These are phyloP conservation scores for Xestia rhomboidea DNA, from an alignment of 2,888 invertebrate genomes.

Conservation along the genomic window DNA sequence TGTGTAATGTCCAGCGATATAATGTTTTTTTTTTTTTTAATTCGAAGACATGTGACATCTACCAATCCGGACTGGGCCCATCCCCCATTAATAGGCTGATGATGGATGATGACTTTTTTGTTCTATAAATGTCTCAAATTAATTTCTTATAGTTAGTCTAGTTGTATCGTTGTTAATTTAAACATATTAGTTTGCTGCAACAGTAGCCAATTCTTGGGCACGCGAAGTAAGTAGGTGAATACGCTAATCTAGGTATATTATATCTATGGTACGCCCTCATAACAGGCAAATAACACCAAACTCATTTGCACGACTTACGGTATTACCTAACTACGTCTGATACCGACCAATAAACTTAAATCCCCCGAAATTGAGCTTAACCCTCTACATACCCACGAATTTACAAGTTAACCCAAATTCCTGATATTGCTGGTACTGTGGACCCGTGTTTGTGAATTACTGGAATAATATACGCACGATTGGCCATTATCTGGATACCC, in stretches of 20 bases:
- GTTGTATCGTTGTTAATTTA: too few relatives aligned
- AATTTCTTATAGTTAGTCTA: too few relatives aligned
- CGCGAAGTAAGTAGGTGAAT: too few relatives aligned
- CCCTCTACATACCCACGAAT: conserved; percentile 66
- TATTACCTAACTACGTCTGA: conserved; percentile 58
- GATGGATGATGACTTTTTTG: too few relatives aligned
- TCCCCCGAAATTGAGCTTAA: conserved; percentile 61
- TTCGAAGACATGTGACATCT: too few relatives aligned
- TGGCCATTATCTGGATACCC: conserved; percentile 63
- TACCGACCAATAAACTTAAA: conserved; percentile 64
- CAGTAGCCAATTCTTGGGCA: too few relatives aligned
- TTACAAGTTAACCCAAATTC: conserved; percentile 67
- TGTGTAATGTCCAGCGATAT: too few relatives aligned
- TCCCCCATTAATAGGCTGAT: too few relatives aligned
- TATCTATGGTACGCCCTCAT: conserved; percentile 16
- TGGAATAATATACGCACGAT: conserved; percentile 66
- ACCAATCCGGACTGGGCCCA: too few relatives aligned
- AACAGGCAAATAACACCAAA: conserved; percentile 44
- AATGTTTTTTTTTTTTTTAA: too few relatives aligned
- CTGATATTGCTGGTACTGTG: conserved; percentile 59
- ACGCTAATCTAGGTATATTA: conserved; percentile 7
- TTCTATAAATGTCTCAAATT: too few relatives aligned
- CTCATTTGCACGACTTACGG: conserved; percentile 61
- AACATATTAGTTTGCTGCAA: too few relatives aligned
- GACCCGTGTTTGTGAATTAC: conserved; percentile 65